A percentile compares a stretch with the other conserved stretches of the same genome.
Evolutionary conservation across 2,113 vertebrate species (phyloP).

Genomic region (Stercorarius parasiticus): DNA sequence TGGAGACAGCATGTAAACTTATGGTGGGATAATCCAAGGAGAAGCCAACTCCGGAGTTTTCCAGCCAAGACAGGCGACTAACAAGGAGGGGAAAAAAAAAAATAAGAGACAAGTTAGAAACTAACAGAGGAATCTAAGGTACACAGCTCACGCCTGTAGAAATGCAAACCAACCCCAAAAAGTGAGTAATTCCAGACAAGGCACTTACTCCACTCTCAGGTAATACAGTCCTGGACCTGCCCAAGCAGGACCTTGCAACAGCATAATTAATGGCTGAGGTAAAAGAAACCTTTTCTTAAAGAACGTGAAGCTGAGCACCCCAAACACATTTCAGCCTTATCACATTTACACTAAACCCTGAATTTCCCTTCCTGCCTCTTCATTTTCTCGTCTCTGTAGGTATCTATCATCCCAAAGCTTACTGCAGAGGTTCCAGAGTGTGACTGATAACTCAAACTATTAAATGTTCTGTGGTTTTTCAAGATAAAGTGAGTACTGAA

Average conservation of each 20-base stretch:
- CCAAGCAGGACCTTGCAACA: background rate
- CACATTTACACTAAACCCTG: background rate
- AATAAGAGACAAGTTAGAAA: background rate
- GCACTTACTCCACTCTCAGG: rapidly evolving
- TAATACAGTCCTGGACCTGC: background rate
- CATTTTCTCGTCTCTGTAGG: background rate
- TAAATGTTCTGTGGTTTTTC: background rate
- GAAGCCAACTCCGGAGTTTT: constrained; percentile 89
- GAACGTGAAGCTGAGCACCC: background rate
- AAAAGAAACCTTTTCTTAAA: background rate
- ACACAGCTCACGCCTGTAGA: background rate
- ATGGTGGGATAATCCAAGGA: constrained; percentile 94
- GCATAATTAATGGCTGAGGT: background rate
- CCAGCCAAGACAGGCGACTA: constrained; percentile 91
- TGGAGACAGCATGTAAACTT: constrained; percentile 92
- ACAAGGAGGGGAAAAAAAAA: background rate
- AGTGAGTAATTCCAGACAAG: background rate
- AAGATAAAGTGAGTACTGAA: background rate
- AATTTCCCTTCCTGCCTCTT: background rate
- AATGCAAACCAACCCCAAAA: background rate
- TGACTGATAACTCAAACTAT: background rate
- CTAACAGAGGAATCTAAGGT: background rate
- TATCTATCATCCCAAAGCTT: background rate
- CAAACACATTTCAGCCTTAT: background rate
- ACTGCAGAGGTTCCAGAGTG: background rate